phyloP scores from a whole-genome alignment of 2,113 vertebrate genomes.

The Rhynchomys soricoides region DNA sequence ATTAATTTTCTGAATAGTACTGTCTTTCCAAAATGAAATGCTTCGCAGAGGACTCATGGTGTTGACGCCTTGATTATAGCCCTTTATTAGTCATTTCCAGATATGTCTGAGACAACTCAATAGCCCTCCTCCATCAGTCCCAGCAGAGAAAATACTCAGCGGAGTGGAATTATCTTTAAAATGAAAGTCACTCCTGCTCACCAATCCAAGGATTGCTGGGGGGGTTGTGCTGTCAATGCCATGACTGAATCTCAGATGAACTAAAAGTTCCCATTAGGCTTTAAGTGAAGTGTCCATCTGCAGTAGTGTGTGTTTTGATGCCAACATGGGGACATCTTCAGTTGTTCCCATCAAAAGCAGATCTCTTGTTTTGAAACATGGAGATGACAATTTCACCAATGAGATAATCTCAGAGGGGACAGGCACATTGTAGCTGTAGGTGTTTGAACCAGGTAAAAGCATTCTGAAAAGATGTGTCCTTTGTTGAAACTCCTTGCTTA shows the following conservation, averaged over 20 bases:
- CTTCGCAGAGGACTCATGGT: slow-evolving; percentile 22
- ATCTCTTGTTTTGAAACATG: not conserved
- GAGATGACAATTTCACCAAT: not conserved
- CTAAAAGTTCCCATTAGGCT: not conserved
- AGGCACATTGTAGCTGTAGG: not conserved
- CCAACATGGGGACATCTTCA: not conserved
- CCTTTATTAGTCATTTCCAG: not conserved
- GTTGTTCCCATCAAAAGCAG: not conserved
- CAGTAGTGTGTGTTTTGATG: not conserved
- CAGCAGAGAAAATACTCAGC: not conserved
- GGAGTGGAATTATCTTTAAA: not conserved
- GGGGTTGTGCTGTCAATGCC: slow-evolving; percentile 40
- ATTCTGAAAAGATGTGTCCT: not conserved
- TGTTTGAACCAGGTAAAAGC: not conserved
- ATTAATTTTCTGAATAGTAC: slow-evolving; percentile 55
- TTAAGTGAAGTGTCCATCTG: not conserved
- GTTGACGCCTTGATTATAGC: not conserved
- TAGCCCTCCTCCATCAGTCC: not conserved
- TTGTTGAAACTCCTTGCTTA: slow-evolving; percentile 53
- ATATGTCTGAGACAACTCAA: not conserved
- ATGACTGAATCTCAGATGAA: not conserved
- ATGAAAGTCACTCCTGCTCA: not conserved
- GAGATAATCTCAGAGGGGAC: not conserved
- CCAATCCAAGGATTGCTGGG: not conserved
- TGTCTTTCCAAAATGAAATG: slow-evolving; percentile 69